phyloP scores from a whole-genome alignment of 1,140 invertebrate species.

The Rhyacophila brunnea region DNA sequence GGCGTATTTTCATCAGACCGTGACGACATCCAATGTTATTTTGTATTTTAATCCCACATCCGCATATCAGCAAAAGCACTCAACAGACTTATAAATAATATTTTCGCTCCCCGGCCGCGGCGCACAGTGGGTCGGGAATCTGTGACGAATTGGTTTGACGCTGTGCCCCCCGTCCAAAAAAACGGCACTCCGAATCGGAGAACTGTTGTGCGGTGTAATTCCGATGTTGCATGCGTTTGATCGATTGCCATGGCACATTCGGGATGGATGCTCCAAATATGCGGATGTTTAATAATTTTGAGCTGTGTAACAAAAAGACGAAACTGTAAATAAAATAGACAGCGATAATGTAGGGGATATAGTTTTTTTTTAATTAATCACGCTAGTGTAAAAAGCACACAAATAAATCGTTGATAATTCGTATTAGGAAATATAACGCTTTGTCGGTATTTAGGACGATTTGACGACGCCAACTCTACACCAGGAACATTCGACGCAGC shows the following conservation, averaged over 20 bases:
- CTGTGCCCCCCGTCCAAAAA: background rate
- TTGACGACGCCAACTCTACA: no score
- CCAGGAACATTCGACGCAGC: no score
- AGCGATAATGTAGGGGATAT: no score
- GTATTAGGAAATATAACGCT: no score
- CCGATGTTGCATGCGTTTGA: slow-evolving; percentile 1
- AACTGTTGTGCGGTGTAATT: background rate
- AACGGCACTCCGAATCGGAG: background rate
- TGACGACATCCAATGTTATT: slow-evolving; percentile 35
- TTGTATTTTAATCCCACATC: slow-evolving; percentile 36
- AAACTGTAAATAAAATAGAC: no score
- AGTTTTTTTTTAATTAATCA: no score
- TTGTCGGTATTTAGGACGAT: no score
- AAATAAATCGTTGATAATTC: no score
- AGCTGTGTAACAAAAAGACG: no score
- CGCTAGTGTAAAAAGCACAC: no score
- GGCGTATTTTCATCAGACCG: slow-evolving; percentile 17
- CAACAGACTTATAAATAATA: slow-evolving; percentile 33
- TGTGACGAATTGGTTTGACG: slow-evolving; percentile 26
- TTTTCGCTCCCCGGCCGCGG: background rate
- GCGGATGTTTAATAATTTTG: no score
- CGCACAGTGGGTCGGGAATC: slow-evolving; percentile 3
- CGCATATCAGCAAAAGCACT: slow-evolving; percentile 35
- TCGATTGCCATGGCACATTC: background rate
- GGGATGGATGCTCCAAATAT: no score